These are phyloP conservation scores for Bedellia somnulentella DNA, from an alignment of 2,888 invertebrate species.

Conservation along the genomic window DNA sequence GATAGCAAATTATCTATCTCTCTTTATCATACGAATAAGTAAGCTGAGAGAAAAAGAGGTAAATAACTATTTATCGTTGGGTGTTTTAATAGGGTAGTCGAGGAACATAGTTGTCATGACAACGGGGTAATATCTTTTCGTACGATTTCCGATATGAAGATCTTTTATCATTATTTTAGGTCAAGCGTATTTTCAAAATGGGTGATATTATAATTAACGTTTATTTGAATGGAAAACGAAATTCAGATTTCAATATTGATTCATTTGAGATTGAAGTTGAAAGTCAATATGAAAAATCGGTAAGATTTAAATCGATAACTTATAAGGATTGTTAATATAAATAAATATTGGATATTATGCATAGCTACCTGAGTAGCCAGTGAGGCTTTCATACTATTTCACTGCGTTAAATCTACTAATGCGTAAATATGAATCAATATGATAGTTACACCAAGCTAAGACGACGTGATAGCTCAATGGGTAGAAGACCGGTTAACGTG, in stretches of 20 bases:
- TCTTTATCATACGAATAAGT: slow-evolving; percentile 13
- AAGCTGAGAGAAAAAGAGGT: slow-evolving; percentile 18
- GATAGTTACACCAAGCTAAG: too few relatives aligned
- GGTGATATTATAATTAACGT: slow-evolving; percentile 26
- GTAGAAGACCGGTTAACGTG: too few relatives aligned
- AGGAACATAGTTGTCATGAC: slow-evolving; percentile 36
- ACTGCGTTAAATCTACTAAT: too few relatives aligned
- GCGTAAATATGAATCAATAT: too few relatives aligned
- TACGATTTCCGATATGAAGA: slow-evolving; percentile 44
- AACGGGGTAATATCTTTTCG: slow-evolving; percentile 31
- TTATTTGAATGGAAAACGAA: slow-evolving; percentile 17
- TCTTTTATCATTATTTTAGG: slow-evolving; percentile 10
- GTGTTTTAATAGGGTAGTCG: slow-evolving; percentile 18
- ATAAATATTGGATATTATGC: not conserved
- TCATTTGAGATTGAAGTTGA: slow-evolving; percentile 13
- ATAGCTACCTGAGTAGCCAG: too few relatives aligned
- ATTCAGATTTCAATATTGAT: slow-evolving; percentile 17
- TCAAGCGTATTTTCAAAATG: slow-evolving; percentile 27
- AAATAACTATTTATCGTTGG: slow-evolving; percentile 8
- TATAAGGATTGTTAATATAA: not conserved
- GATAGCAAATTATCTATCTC: slow-evolving; percentile 16
- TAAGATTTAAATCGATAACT: slow-evolving; percentile 18
- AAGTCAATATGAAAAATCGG: slow-evolving; percentile 19
- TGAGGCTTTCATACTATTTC: too few relatives aligned
- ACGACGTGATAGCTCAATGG: too few relatives aligned